A percentile compares a stretch with the other conserved stretches of the same genome.
Evolutionary conservation across 2,888 invertebrate genomes (phyloP).

Genomic region (Nephrotoma appendiculata): DNA sequence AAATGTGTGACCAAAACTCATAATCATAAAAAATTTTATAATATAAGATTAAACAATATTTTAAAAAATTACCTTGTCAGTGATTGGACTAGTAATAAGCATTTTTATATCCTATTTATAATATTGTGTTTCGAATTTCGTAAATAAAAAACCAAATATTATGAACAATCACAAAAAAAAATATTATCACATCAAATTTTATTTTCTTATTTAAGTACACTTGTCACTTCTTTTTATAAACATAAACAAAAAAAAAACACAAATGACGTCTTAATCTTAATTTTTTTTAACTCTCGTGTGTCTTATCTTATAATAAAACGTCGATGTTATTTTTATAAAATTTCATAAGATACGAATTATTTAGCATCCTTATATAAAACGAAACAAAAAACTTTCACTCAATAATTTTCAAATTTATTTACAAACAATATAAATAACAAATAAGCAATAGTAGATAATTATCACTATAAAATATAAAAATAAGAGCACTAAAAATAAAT

Average conservation of each 20-base stretch:
- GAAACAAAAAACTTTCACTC: neutral
- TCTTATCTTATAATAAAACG: neutral
- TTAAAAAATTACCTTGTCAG: slow-evolving; percentile 1
- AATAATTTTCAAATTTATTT: neutral
- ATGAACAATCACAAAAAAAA: neutral
- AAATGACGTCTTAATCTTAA: neutral
- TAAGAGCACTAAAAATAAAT: neutral
- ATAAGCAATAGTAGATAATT: neutral
- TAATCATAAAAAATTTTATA: neutral
- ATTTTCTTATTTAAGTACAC: neutral
- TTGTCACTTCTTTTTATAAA: neutral
- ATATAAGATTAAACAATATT: neutral
- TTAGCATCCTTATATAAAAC: neutral
- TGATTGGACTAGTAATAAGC: neutral
- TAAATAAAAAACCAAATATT: neutral
- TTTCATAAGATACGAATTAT: neutral
- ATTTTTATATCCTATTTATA: slow-evolving; percentile 1
- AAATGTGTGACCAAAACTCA: neutral
- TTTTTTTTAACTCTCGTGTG: neutral
- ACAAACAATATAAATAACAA: neutral
- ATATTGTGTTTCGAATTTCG: neutral
- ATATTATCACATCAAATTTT: neutral
- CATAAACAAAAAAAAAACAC: neutral
- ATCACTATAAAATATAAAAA: neutral
- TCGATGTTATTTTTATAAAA: neutral